These are phyloP conservation scores for Bucorvus abyssinicus DNA, from an alignment of 2,797 vertebrate species.

Conservation along the genomic window DNA sequence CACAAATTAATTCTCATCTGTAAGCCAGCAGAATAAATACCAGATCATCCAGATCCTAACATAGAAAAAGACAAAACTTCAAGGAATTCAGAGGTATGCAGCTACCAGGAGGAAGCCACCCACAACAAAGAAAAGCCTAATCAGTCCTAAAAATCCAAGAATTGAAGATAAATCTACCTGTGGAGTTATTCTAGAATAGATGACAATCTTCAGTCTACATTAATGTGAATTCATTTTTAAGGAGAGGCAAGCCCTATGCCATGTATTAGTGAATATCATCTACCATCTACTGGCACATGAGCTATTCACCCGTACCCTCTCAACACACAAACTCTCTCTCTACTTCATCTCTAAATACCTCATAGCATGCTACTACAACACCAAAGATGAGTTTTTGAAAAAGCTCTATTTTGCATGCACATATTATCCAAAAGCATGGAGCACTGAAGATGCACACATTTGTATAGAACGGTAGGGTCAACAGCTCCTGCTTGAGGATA, in stretches of 20 bases:
- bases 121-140: neutral
- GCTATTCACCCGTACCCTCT: neutral
- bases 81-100: neutral
- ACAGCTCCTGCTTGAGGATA: neutral
- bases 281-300: neutral
- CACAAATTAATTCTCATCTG: neutral
- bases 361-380: neutral
- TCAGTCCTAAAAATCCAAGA: neutral
- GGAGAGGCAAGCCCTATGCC: neutral
- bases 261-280: fast-evolving
- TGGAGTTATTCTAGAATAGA: neutral
- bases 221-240: neutral
- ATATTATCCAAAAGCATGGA: neutral
- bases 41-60: neutral
- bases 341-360: neutral
- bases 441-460: neutral
- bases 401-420: neutral
- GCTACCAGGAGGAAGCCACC: neutral
- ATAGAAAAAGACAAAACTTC: neutral
- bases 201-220: neutral
- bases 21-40: neutral
- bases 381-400: neutral
- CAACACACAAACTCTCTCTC: neutral
- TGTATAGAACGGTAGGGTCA: neutral
- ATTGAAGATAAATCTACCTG: neutral